These are phyloP conservation scores for Kradibia gibbosae DNA, from an alignment of 1,140 invertebrate genomes.

Conservation along the genomic window DNA sequence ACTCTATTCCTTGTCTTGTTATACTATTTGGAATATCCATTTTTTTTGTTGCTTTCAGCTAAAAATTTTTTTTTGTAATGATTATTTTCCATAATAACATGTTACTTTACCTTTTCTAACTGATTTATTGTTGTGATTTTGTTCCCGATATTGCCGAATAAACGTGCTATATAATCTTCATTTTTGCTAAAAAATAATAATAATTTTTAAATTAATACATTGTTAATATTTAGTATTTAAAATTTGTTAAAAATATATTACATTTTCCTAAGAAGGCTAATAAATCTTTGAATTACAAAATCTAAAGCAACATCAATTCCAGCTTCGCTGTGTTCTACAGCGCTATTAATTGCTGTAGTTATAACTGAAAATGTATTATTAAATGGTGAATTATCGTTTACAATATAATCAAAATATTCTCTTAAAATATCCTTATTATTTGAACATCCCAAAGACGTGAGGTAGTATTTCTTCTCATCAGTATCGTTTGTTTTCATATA, in stretches of 20 bases:
- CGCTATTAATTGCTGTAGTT: background rate
- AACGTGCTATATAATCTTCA: background rate
- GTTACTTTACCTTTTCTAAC: conserved; percentile 36
- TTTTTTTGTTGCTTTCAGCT: conserved; percentile 37
- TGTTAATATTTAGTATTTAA: background rate
- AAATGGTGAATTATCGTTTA: conserved; percentile 56
- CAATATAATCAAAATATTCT: conserved; percentile 27
- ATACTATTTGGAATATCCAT: conserved; percentile 24
- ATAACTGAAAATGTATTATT: conserved; percentile 52
- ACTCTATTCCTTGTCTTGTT: background rate
- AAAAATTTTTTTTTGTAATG: conserved; percentile 15
- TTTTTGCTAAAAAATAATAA: conserved; percentile 44
- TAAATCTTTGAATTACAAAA: conserved; percentile 31
- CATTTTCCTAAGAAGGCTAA: conserved; percentile 21
- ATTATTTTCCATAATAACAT: conserved; percentile 6
- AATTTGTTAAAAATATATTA: background rate
- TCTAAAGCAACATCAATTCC: conserved; percentile 68
- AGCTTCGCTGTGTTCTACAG: conserved; percentile 64
- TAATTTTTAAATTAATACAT: background rate
- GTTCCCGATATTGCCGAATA: conserved; percentile 36
- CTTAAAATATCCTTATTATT: background rate
- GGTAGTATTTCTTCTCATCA: conserved; percentile 3
- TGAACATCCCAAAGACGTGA: conserved; percentile 50
- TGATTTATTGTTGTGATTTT: conserved; percentile 39
- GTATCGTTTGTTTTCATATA: conserved; percentile 73